Percentiles rank a stretch among this genome's conserved stretches.
Evolutionary conservation across 2,888 invertebrate genomes (phyloP).

Genomic region (Nudaria mundana): DNA sequence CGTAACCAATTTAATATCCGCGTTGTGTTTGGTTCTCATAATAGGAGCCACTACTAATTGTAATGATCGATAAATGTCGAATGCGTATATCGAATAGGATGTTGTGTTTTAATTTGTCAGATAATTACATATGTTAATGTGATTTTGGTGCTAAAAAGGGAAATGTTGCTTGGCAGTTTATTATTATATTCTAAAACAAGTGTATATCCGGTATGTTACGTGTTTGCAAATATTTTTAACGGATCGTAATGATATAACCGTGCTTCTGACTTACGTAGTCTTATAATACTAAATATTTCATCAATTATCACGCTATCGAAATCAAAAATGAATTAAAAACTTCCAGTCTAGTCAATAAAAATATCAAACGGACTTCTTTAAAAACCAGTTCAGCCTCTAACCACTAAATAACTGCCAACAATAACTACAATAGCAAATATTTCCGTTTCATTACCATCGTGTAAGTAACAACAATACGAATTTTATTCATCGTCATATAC

Average conservation of each 20-base stretch:
- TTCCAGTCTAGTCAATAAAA: conserved; percentile 12
- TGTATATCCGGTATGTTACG: too few relatives aligned
- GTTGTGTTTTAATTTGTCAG: background rate
- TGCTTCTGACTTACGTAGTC: too few relatives aligned
- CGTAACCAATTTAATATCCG: background rate
- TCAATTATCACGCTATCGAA: conserved; percentile 14
- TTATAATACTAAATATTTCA: conserved; percentile 6
- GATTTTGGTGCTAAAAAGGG: too few relatives aligned
- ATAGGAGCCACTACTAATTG: background rate
- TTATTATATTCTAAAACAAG: too few relatives aligned
- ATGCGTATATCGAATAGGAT: background rate
- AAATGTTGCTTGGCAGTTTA: too few relatives aligned
- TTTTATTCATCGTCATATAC: conserved; percentile 29
- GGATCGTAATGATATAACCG: too few relatives aligned
- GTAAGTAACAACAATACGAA: conserved; percentile 35
- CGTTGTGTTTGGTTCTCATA: background rate
- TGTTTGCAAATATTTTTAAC: too few relatives aligned
- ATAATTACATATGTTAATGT: too few relatives aligned
- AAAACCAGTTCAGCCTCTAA: conserved; percentile 38
- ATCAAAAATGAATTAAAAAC: conserved; percentile 16
- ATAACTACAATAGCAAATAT: conserved; percentile 51
- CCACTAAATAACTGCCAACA: conserved; percentile 40
- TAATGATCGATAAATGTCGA: background rate
- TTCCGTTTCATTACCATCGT: conserved; percentile 57
- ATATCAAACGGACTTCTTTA: conserved; percentile 22